These are phyloP conservation scores for Alligator mississippiensis DNA, from an alignment of 2,113 vertebrate species.

Conservation along the genomic window DNA sequence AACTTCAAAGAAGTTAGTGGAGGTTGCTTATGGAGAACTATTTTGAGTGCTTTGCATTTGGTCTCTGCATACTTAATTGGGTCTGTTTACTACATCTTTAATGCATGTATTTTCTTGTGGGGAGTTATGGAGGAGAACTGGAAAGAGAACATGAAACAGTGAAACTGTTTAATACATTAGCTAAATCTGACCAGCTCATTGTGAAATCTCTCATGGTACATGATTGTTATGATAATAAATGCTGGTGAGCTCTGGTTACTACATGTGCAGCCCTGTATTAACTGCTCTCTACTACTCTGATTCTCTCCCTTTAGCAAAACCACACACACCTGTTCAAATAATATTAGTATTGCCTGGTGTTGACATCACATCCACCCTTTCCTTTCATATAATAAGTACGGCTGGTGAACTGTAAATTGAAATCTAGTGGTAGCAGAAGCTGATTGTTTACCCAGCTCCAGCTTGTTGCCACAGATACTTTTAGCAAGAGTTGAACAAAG, in stretches of 20 bases:
- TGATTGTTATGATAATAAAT: slow-evolving; percentile 40
- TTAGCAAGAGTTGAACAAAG: slow-evolving; percentile 65
- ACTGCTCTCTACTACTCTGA: slow-evolving; percentile 66
- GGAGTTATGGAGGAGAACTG: slow-evolving; percentile 16
- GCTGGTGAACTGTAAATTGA: slow-evolving; percentile 75
- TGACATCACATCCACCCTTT: slow-evolving; percentile 75
- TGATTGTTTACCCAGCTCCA: slow-evolving; percentile 47
- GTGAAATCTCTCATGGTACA: slow-evolving; percentile 43
- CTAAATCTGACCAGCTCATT: slow-evolving; percentile 50
- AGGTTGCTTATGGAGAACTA: not conserved
- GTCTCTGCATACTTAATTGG: rapidly evolving
- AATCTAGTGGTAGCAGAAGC: slow-evolving; percentile 75
- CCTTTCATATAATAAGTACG: slow-evolving; percentile 78
- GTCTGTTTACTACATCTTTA: not conserved
- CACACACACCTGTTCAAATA: slow-evolving; percentile 89
- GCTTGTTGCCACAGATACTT: slow-evolving; percentile 70
- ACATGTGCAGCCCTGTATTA: slow-evolving; percentile 62
- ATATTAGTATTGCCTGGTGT: slow-evolving; percentile 73
- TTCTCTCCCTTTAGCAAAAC: slow-evolving; percentile 76
- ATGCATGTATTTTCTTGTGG: rapidly evolving
- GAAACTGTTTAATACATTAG: not conserved
- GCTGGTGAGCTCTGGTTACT: slow-evolving; percentile 35
- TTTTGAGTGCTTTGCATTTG: not conserved
- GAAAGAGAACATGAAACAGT: not conserved
- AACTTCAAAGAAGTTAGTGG: not conserved